phyloP scores from a whole-genome alignment of 2,113 vertebrate species.

The Mastomys coucha region DNA sequence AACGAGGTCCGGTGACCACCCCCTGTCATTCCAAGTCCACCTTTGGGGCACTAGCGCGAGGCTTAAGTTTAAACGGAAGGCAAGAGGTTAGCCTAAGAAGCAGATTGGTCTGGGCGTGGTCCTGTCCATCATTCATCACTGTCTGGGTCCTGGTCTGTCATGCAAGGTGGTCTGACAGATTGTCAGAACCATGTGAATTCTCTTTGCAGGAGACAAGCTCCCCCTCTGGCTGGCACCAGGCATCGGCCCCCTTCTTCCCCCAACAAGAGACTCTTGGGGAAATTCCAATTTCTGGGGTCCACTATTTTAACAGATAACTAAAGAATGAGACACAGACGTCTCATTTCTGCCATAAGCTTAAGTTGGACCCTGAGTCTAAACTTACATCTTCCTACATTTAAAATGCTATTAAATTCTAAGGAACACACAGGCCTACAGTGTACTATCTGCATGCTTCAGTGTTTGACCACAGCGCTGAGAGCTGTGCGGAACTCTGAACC shows the following conservation, averaged over 20 bases:
- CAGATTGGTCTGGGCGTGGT: not conserved
- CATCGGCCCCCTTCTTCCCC: not conserved
- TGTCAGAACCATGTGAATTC: not conserved
- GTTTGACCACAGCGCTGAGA: not conserved
- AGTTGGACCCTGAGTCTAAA: not conserved
- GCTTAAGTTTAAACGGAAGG: not conserved
- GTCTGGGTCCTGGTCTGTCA: not conserved
- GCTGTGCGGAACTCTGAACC: rapidly evolving
- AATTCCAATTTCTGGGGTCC: not conserved
- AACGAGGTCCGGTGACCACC: not conserved
- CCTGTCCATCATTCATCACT: too few relatives aligned
- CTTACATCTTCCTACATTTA: not conserved
- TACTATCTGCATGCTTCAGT: not conserved
- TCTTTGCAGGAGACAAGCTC: not conserved
- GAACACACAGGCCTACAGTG: not conserved
- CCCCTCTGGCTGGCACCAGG: not conserved
- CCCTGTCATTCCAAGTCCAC: too few relatives aligned
- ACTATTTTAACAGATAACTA: not conserved
- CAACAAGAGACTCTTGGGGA: not conserved
- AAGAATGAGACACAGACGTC: not conserved
- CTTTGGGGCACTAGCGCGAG: not conserved
- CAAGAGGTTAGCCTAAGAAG: not conserved
- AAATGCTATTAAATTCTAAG: not conserved
- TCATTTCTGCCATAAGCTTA: not conserved
- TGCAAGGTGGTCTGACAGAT: not conserved